phyloP scores from a whole-genome alignment of 1,140 invertebrate species.

The Hyposmocoma kahamanoa region DNA sequence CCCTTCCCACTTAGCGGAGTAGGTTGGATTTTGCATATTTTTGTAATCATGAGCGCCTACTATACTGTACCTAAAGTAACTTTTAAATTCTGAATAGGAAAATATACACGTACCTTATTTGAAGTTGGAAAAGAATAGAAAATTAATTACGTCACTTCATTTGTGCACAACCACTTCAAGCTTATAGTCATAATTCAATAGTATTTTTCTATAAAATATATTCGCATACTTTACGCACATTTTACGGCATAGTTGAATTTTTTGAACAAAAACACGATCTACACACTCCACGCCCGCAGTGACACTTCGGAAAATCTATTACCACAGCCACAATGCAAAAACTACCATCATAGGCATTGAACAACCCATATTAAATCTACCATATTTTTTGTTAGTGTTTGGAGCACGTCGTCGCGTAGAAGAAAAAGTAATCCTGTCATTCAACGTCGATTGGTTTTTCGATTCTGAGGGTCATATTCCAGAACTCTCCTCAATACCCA shows the following conservation, averaged over 20 bases:
- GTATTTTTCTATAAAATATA: constrained; percentile 26
- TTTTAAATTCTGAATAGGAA: neutral
- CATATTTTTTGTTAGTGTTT: no score
- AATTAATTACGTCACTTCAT: constrained; percentile 23
- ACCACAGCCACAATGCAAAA: no score
- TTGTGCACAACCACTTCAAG: constrained; percentile 28
- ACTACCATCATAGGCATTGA: no score
- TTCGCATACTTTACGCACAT: constrained; percentile 35
- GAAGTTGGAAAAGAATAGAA: neutral
- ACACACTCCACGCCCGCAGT: constrained; percentile 19
- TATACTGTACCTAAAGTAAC: no score
- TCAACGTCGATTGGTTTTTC: no score
- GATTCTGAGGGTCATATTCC: no score
- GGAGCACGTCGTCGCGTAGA: no score
- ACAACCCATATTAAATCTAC: no score
- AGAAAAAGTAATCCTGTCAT: no score
- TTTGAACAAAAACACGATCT: constrained; percentile 39
- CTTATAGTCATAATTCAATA: constrained; percentile 23
- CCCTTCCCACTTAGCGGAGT: no score
- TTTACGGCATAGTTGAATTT: constrained; percentile 29
- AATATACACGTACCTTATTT: neutral
- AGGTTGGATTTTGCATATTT: neutral
- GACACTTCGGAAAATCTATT: no score
- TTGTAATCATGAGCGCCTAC: neutral
- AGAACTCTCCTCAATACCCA: no score